Conservation (phyloP, 2,797 vertebrate genomes). For the Hippocampus kuda region DNA sequence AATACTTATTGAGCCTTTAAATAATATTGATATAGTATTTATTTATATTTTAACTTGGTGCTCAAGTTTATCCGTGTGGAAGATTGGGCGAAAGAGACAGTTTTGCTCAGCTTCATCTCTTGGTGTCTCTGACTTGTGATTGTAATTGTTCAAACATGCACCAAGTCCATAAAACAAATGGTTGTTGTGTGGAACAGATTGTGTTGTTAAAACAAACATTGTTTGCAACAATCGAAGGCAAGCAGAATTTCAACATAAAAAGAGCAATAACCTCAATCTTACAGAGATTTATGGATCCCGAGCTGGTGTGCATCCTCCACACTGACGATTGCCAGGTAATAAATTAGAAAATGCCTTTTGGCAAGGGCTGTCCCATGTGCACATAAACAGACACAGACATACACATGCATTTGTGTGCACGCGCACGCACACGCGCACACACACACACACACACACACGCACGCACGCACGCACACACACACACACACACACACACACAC, state of each 20-base stretch:
- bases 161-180: slow-evolving; percentile 71
- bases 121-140: slow-evolving; percentile 36
- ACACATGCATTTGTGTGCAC: neutral
- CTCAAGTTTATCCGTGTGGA: slow-evolving; percentile 58
- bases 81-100: slow-evolving; percentile 51
- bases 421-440: neutral
- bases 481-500: slow-evolving; percentile 7
- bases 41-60: slow-evolving; percentile 35
- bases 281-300: slow-evolving; percentile 63
- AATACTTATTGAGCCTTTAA: slow-evolving; percentile 58
- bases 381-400: slow-evolving; percentile 9
- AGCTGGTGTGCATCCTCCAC: slow-evolving; percentile 48
- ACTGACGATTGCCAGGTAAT: slow-evolving; percentile 60
- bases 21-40: slow-evolving; percentile 46
- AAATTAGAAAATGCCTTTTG: slow-evolving; percentile 64
- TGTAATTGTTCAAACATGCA: slow-evolving; percentile 38
- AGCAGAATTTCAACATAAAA: slow-evolving; percentile 67
- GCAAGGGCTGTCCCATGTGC: slow-evolving; percentile 40
- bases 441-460: slow-evolving; percentile 5
- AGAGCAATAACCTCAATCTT: slow-evolving; percentile 64
- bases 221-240: slow-evolving; percentile 60
- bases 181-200: slow-evolving; percentile 68
- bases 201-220: slow-evolving; percentile 68
- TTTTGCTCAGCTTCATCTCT: slow-evolving; percentile 44
- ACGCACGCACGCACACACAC: neutral